These are phyloP conservation scores for Sinocyclocheilus grahami DNA, from an alignment of 2,113 vertebrate genomes.

Conservation along the genomic window DNA sequence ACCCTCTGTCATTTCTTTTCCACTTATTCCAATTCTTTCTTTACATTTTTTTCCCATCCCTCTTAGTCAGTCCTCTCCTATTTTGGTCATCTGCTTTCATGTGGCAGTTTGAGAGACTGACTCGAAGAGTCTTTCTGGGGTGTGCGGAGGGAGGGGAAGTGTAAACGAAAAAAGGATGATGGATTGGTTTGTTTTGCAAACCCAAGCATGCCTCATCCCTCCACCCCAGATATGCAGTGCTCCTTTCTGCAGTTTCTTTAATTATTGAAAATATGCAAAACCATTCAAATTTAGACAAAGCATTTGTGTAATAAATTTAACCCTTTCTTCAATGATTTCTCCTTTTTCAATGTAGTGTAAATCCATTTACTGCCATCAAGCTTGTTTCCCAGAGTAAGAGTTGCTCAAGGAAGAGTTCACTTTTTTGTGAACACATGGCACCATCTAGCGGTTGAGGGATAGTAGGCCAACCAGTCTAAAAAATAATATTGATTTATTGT, in stretches of 20 bases:
- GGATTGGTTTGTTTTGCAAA: background rate
- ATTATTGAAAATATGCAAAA: background rate
- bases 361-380: background rate
- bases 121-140: conserved; percentile 29
- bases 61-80: conserved; percentile 9
- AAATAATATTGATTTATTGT: background rate
- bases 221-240: background rate
- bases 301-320: background rate
- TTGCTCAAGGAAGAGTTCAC: background rate
- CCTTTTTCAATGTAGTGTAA: background rate
- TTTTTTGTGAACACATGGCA: conserved; percentile 15
- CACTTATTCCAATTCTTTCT: background rate
- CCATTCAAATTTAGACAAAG: background rate
- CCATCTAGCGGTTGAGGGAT: conserved; percentile 45
- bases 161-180: conserved; percentile 1
- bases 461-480: background rate
- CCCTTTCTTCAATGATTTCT: background rate
- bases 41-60: background rate
- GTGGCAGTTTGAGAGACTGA: conserved; percentile 52
- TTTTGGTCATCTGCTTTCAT: conserved; percentile 71
- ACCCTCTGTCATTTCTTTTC: conserved; percentile 2
- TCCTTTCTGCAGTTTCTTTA: background rate
- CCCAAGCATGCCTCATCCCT: background rate
- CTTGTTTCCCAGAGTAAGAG: background rate
- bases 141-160: conserved; percentile 17